Evolutionary conservation across 2,113 vertebrate genomes (phyloP).

Genomic region (Cephalopterus ornatus): DNA sequence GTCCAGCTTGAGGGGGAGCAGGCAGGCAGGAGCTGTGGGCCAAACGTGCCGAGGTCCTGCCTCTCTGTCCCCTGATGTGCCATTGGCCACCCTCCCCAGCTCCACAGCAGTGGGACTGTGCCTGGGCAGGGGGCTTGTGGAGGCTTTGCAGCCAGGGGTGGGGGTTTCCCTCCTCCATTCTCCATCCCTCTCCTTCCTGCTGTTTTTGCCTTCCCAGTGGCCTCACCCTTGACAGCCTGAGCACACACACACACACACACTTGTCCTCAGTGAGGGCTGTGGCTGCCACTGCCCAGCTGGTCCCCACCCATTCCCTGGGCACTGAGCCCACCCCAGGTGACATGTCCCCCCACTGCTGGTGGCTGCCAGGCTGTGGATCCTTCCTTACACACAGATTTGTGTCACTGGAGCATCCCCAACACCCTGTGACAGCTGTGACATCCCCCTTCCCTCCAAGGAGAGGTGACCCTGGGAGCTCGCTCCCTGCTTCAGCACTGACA

Average conservation of each 20-base stretch:
- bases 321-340: neutral
- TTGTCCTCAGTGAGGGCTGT: neutral
- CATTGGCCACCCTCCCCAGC: rapidly evolving
- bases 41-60: too few species aligned
- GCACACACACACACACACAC: rapidly evolving
- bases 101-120: neutral
- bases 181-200: neutral
- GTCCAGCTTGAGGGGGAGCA: neutral
- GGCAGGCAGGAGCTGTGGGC: rapidly evolving
- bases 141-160: neutral
- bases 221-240: neutral
- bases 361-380: neutral
- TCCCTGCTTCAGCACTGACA: neutral
- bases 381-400: neutral
- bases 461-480: rapidly evolving
- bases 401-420: neutral
- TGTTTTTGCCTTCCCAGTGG: neutral
- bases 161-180: neutral
- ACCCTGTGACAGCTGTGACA: neutral
- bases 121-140: rapidly evolving
- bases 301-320: neutral
- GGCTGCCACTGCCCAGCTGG: neutral
- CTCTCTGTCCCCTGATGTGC: neutral
- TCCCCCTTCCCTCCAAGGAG: neutral
- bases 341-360: rapidly evolving